phyloP scores from a whole-genome alignment of 2,797 vertebrate genomes.

The Leptoclinus maculatus region DNA sequence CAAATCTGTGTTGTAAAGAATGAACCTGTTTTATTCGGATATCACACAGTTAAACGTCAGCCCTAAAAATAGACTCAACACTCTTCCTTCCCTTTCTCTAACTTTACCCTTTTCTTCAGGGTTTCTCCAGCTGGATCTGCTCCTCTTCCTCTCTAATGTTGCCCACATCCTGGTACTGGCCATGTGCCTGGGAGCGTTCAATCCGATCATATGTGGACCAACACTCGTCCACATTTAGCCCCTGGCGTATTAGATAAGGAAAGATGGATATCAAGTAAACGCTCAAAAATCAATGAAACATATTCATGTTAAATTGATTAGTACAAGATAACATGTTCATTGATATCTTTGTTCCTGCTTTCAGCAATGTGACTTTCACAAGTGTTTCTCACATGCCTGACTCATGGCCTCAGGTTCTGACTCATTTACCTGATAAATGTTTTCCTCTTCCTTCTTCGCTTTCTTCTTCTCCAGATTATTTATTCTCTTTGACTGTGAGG shows the following conservation, averaged over 20 bases:
- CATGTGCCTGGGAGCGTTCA: conserved; percentile 78
- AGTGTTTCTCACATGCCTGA: not conserved
- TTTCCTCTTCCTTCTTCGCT: conserved; percentile 78
- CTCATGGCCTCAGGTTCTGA: conserved; percentile 9
- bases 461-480: conserved; percentile 71
- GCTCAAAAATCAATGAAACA: conserved; percentile 10
- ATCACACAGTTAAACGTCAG: conserved; percentile 6
- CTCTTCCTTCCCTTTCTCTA: not conserved
- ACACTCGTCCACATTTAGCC: conserved; percentile 89
- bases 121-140: conserved; percentile 87
- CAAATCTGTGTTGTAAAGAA: not conserved
- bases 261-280: conserved; percentile 1
- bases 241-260: conserved; percentile 72
- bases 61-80: conserved; percentile 6
- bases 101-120: conserved; percentile 60
- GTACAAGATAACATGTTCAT: conserved; percentile 15
- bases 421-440: conserved; percentile 84
- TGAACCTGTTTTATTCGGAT: conserved; percentile 4
- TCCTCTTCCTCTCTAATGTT: conserved; percentile 73
- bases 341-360: not conserved
- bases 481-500: conserved; percentile 68
- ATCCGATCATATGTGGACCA: conserved; percentile 89
- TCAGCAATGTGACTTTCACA: not conserved
- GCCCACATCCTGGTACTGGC: conserved; percentile 89
- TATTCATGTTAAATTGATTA: conserved; percentile 6